Base-by-base conservation (phyloP, 2,888 invertebrate genomes). In the Rhingia rostrata region DNA sequence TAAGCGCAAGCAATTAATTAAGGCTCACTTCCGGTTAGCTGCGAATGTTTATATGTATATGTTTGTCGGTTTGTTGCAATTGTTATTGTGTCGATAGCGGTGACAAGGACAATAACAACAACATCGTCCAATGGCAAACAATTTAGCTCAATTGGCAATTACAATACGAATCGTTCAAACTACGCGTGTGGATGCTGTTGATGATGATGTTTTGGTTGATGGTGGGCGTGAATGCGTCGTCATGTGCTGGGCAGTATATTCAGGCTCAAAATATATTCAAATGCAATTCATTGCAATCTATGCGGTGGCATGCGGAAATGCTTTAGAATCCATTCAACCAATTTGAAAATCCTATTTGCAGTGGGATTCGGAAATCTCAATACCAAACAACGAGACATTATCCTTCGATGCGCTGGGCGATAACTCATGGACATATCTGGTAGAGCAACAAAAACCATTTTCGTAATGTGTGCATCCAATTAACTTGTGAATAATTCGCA, bases 1-100 rank as follows among this genome's bases (percentile, higher is more conserved):
- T 83, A 83, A 83, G 63, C 73, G 73, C 63, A 45, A 63, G 67
- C 78, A 69, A 83, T 83, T 83, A 83, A 79, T 83, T 79, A 79
- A 79, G 67, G 53, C 64, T 33, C 54, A 32, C 4, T 35, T 6
- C 56, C 41, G 81, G 22, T 22, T 22, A 22, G 22, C 2, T 22
- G 22, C 22, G 54, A 78, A 78, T 61, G 66, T 12, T 61, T 72
- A 67, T 82, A 66, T 64, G 45, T 60, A 5, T 39, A 22, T 33
- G 51, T 47, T 37, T 7, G 2, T 33, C 10, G 33, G 6, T 54
- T 30, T 41, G 6, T 53, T 32, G 5, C 12, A 7, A 7, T 12
- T 14, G 41, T 6, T 49, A 53, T 54, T 60, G 64, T 51, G 66
- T 60, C 45, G 43, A 56, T 37, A 61, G 22, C 61, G 49, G 47